Conservation (phyloP, 2,797 vertebrate species). For the Epinephelus awoara region DNA sequence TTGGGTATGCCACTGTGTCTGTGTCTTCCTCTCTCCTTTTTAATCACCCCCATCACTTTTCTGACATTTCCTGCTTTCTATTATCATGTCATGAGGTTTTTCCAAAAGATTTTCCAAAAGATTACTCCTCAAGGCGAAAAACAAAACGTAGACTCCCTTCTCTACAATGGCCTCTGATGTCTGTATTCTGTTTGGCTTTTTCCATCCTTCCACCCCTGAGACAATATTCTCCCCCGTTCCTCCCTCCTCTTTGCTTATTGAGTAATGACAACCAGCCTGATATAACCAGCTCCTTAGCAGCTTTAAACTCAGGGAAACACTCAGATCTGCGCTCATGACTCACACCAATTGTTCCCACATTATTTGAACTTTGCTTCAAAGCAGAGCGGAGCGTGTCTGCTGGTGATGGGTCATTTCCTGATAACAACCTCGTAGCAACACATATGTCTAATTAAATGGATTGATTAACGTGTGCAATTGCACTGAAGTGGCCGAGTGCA, state of each 20-base stretch:
- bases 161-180: slow-evolving; percentile 9
- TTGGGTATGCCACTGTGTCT: slow-evolving; percentile 22
- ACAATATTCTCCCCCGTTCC: background rate
- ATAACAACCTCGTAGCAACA: slow-evolving; percentile 37
- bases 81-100: slow-evolving; percentile 17
- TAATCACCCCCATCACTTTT: slow-evolving; percentile 33
- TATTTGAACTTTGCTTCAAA: slow-evolving; percentile 47
- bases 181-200: background rate
- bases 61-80: slow-evolving; percentile 7
- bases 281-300: slow-evolving; percentile 26
- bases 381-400: slow-evolving; percentile 14
- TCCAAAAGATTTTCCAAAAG: slow-evolving; percentile 37
- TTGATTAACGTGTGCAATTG: slow-evolving; percentile 27
- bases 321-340: slow-evolving; percentile 46
- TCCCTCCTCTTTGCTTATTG: background rate
- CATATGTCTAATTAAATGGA: slow-evolving; percentile 36
- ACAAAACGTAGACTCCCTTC: slow-evolving; percentile 17
- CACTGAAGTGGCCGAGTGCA: slow-evolving; percentile 13
- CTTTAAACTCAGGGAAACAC: slow-evolving; percentile 62
- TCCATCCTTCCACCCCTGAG: slow-evolving; percentile 4
- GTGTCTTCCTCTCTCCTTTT: background rate
- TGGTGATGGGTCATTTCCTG: slow-evolving; percentile 24
- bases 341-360: slow-evolving; percentile 64
- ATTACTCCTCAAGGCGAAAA: slow-evolving; percentile 9
- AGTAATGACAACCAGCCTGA: slow-evolving; percentile 71